Percentiles rank a stretch among this genome's conserved stretches.
Evolutionary conservation across 2,888 invertebrate species (phyloP).

Genomic region (Scaeva pyrastri): DNA sequence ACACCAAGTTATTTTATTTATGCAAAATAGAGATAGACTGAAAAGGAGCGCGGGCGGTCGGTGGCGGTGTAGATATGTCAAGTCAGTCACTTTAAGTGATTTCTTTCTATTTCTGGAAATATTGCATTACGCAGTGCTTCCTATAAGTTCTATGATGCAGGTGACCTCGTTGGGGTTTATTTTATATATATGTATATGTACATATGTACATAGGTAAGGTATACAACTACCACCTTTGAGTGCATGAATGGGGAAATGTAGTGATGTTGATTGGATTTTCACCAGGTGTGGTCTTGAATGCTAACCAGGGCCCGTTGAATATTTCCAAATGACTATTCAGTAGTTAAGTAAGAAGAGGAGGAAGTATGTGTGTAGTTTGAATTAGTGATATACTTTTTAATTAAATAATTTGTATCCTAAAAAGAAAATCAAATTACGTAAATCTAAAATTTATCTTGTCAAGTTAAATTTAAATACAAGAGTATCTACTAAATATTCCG

Average conservation of each 20-base stretch:
- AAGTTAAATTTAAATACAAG: too few species aligned
- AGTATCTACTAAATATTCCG: too few species aligned
- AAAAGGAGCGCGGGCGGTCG: not conserved
- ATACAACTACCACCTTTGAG: not conserved
- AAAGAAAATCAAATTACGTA: too few species aligned
- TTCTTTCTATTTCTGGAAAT: slow-evolving; percentile 58
- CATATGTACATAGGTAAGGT: too few species aligned
- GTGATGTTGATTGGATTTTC: slow-evolving; percentile 28
- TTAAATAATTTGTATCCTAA: too few species aligned
- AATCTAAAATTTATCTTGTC: too few species aligned
- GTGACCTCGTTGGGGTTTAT: slow-evolving; percentile 34
- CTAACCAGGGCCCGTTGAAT: not conserved
- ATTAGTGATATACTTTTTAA: too few species aligned
- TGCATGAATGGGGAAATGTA: not conserved
- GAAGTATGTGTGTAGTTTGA: too few species aligned
- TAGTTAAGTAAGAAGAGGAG: too few species aligned
- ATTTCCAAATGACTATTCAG: too few species aligned
- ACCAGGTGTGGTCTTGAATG: not conserved
- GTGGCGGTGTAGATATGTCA: slow-evolving; percentile 38
- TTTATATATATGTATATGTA: not conserved
- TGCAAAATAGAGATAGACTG: not conserved
- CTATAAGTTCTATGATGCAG: slow-evolving; percentile 40
- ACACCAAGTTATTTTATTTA: not conserved
- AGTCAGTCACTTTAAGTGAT: slow-evolving; percentile 43
- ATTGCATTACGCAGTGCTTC: slow-evolving; percentile 55